A percentile compares a stretch with the other conserved stretches of the same genome.
These are phyloP conservation scores for Pseudoatta argentina DNA, from an alignment of 1,140 invertebrate species.

Conservation along the genomic window DNA sequence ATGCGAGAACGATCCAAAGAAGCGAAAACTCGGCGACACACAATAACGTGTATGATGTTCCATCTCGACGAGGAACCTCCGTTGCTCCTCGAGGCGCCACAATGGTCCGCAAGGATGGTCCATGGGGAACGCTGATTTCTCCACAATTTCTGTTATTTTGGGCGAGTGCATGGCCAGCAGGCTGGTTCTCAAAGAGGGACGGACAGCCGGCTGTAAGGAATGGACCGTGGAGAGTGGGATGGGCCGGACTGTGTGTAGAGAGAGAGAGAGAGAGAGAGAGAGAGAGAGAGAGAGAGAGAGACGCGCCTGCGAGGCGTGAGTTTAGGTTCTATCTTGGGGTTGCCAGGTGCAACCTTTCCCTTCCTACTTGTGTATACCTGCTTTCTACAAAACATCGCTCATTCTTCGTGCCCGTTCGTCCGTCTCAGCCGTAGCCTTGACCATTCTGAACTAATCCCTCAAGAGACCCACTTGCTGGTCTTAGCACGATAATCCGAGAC, in stretches of 20 bases:
- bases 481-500: constrained; percentile 38
- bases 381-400: constrained; percentile 41
- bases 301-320: constrained; percentile 67
- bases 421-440: constrained; percentile 36
- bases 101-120: constrained; percentile 1
- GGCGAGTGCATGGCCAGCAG: constrained; percentile 21
- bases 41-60: constrained; percentile 45
- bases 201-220: constrained; percentile 55
- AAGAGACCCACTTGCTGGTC: constrained; percentile 11
- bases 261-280: neutral
- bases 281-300: neutral
- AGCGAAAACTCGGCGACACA: constrained; percentile 48
- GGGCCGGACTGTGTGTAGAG: neutral
- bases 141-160: constrained; percentile 69
- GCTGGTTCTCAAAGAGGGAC: constrained; percentile 31
- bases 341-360: constrained; percentile 67
- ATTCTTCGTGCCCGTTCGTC: constrained; percentile 42
- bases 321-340: constrained; percentile 28
- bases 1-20: constrained; percentile 22
- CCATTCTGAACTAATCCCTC: constrained; percentile 24
- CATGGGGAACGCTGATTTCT: constrained; percentile 54
- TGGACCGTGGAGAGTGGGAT: constrained; percentile 42
- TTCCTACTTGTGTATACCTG: constrained; percentile 63
- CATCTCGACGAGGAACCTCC: neutral
- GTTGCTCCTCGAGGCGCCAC: constrained; percentile 19